phyloP scores from a whole-genome alignment of 2,888 invertebrate species.

The Caenorhabditis sp. region DNA sequence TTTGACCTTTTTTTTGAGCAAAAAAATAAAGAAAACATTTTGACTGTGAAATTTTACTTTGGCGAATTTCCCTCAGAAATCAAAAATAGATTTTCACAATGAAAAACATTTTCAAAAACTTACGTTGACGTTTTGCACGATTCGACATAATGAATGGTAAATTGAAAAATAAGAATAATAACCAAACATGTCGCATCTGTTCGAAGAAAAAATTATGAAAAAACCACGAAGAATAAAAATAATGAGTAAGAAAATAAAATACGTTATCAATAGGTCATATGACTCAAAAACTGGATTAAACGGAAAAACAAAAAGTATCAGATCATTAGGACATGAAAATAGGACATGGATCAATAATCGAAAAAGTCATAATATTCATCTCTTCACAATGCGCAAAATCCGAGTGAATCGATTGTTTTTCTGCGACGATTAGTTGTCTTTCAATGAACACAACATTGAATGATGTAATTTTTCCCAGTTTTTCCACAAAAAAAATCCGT shows the following conservation, averaged over 20 bases:
- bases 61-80: too few relatives aligned
- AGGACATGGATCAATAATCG: background rate
- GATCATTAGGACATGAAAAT: background rate
- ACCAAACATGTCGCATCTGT: background rate
- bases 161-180: slow-evolving; percentile 6
- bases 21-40: too few relatives aligned
- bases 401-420: background rate
- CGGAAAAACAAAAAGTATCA: background rate
- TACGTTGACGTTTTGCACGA: slow-evolving; percentile 25
- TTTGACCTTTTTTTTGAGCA: too few relatives aligned
- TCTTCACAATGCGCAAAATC: background rate
- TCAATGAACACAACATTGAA: background rate
- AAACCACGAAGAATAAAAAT: background rate
- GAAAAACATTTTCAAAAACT: slow-evolving; percentile 7
- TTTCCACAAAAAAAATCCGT: slow-evolving; percentile 17
- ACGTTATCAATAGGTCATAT: background rate
- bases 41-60: too few relatives aligned
- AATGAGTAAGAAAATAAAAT: background rate
- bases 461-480: slow-evolving; percentile 34
- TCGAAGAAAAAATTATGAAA: background rate
- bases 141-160: slow-evolving; percentile 16
- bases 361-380: background rate
- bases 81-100: too few relatives aligned
- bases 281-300: background rate
- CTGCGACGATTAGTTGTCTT: too few relatives aligned